phyloP scores from a whole-genome alignment of 2,113 vertebrate species.

The Sylvilagus bachmani region DNA sequence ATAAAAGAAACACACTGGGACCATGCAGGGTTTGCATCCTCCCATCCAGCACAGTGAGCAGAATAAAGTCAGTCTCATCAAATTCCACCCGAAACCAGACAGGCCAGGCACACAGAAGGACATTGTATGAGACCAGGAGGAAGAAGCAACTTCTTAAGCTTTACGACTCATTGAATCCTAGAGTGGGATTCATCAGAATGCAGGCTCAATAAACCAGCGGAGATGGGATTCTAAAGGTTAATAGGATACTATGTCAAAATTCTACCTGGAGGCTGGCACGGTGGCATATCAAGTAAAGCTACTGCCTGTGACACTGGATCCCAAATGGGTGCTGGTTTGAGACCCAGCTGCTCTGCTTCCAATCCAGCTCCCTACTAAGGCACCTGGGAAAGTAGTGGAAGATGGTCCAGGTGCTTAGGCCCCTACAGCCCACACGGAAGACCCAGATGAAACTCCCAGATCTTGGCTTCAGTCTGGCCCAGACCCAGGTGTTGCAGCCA shows the following conservation, averaged over 20 bases:
- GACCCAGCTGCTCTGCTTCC: too few relatives aligned
- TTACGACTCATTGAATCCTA: neutral
- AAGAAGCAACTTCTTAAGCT: neutral
- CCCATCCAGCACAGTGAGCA: neutral
- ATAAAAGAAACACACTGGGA: neutral
- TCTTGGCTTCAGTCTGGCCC: too few relatives aligned
- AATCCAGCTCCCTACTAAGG: too few relatives aligned
- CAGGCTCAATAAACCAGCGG: constrained; percentile 14
- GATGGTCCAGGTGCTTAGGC: too few relatives aligned
- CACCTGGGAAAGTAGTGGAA: too few relatives aligned
- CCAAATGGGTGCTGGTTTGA: too few relatives aligned
- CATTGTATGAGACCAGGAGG: neutral
- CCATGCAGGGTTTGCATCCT: neutral
- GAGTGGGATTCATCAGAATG: neutral
- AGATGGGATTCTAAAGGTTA: neutral
- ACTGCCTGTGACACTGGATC: too few relatives aligned
- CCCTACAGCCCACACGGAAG: too few relatives aligned
- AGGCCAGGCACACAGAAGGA: neutral
- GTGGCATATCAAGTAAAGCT: too few relatives aligned
- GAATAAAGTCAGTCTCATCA: constrained; percentile 26
- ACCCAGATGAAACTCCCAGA: too few relatives aligned
- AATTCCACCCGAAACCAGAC: neutral
- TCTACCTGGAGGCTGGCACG: neutral
- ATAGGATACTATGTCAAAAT: neutral
- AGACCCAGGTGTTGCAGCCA: too few relatives aligned